phyloP scores from a whole-genome alignment of 2,113 vertebrate species.

The Bambusicola thoracicus region DNA sequence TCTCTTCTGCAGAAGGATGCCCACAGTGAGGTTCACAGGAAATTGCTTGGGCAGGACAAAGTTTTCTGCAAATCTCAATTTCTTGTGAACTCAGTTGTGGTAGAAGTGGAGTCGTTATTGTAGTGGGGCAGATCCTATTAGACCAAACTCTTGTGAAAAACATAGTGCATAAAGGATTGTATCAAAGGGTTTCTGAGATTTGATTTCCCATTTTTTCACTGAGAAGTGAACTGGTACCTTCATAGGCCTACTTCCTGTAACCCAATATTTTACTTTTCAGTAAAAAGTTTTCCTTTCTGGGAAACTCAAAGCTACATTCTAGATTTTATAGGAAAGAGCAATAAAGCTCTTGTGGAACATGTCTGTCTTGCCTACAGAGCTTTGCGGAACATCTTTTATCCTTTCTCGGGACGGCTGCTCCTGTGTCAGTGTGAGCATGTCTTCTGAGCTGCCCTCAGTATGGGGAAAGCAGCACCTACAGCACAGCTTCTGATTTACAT shows the following conservation, averaged over 20 bases:
- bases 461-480: not conserved
- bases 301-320: not conserved
- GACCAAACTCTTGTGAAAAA: not conserved
- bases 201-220: not conserved
- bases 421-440: not conserved
- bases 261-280: not conserved
- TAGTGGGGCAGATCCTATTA: not conserved
- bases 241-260: not conserved
- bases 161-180: not conserved
- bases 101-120: not conserved
- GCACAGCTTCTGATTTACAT: not conserved
- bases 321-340: not conserved
- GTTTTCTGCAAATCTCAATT: not conserved
- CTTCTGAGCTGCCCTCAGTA: not conserved
- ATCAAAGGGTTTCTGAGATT: not conserved
- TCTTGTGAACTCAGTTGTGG: not conserved
- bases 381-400: not conserved
- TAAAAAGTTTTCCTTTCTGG: not conserved
- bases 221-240: not conserved
- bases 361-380: not conserved
- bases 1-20: not conserved
- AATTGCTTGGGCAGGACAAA: not conserved
- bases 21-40: not conserved
- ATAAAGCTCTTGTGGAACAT: not conserved
- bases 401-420: not conserved